These are phyloP conservation scores for Ephialtes manifestator DNA, from an alignment of 2,888 invertebrate genomes.

Conservation along the genomic window DNA sequence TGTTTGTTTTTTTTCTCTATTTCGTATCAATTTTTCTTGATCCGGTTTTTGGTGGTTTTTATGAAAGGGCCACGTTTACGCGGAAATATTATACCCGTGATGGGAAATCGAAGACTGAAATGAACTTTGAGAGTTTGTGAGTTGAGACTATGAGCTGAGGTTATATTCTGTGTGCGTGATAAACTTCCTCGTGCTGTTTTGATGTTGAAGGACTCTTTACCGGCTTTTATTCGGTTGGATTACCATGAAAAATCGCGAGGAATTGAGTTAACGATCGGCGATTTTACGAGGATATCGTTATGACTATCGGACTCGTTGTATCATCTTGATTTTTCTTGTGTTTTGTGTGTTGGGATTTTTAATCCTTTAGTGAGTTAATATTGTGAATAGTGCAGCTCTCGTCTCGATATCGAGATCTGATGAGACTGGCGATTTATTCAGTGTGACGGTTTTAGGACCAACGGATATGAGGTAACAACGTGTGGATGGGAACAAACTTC, in stretches of 20 bases:
- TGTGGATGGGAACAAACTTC: constrained; percentile 56
- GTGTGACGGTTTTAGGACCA: constrained; percentile 18
- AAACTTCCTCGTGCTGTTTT: neutral
- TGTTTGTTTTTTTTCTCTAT: neutral
- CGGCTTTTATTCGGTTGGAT: neutral
- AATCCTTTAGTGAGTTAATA: neutral
- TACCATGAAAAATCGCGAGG: neutral
- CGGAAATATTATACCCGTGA: constrained; percentile 1
- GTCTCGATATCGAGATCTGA: neutral
- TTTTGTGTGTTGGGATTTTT: constrained; percentile 10
- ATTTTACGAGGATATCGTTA: neutral
- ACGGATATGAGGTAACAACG: constrained; percentile 11
- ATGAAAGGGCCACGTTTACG: neutral
- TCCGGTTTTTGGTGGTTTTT: neutral
- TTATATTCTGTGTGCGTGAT: neutral
- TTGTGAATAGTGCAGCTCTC: constrained; percentile 2
- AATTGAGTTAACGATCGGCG: neutral
- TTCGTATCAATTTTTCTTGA: neutral
- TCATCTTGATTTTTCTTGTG: neutral
- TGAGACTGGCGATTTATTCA: constrained; percentile 10
- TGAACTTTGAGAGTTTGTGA: neutral
- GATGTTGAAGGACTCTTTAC: neutral
- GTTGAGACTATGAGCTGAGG: neutral
- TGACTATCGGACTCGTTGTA: neutral
- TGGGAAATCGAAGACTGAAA: neutral